Base-by-base conservation (phyloP, 2,113 vertebrate genomes). In the Anoplopoma fimbria region DNA sequence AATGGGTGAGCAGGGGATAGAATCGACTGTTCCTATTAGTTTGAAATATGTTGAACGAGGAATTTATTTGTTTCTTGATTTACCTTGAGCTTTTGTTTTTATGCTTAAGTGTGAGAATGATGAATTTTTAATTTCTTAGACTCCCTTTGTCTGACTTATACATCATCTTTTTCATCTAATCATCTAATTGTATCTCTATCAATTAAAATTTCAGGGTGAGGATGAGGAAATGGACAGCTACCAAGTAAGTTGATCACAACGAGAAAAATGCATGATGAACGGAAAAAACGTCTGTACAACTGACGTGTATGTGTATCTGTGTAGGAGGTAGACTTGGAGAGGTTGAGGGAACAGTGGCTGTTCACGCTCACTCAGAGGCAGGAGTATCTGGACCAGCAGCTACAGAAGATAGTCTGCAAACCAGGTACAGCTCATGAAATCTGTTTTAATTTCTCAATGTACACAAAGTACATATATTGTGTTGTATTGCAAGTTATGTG, bases 261-360 rank as follows among this genome's bases (percentile, higher is more conserved):
- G 10, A 21, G n/a, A 9, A 34, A 17, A 2, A 49, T 19, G 9
- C 12, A 14, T 65, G 23, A 33, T 21, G 14, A 31, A 61, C 17
- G 6, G 6, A 31, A 10, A n/a, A 53, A n/a, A 25, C 17, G 14
- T 53, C 45, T 42, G 21, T 67, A 23, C 19, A 27, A 7, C 27
- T 31, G 27, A 61, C 3, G 47, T 63, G 42, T 65, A 12, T 23
- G 57, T 49, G 64, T 76, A 61, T 14, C 31, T 64, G 55, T 25
- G n/a, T n/a, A 99, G 98, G 97, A 99, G 63, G 94, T 95, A 25
- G 97, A 99, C 90, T 90, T 99, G 93, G 97, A 99, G 91, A 93
- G 97, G 87, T 92, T 99, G 53, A 96, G 97, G 81, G 90, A 95
- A 64, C 97, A 98, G 79, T 99, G 98, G 97, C 91, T 99, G 12